A percentile compares a stretch with the other conserved stretches of the same genome.
These are phyloP conservation scores for Parazoanthus atlanticus DNA, from an alignment of 92 coral and sea anemone species.

Conservation along the genomic window DNA sequence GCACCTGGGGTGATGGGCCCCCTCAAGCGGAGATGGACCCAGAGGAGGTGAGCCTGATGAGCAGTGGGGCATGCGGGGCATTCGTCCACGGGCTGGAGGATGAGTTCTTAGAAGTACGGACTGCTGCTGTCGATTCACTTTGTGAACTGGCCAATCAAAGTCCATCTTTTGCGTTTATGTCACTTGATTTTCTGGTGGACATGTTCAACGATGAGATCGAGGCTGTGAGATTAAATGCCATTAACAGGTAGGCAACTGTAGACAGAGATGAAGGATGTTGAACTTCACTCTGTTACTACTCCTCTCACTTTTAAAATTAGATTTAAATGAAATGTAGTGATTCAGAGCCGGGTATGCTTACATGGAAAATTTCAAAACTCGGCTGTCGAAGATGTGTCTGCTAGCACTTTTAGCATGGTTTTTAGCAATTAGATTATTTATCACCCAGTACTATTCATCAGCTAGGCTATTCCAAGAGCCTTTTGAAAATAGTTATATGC, in stretches of 20 bases:
- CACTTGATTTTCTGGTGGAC: slow-evolving; percentile 94
- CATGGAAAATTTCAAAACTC: no score
- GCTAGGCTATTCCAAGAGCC: no score
- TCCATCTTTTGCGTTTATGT: slow-evolving; percentile 81
- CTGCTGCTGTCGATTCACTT: slow-evolving; percentile 96
- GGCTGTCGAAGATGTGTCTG: no score
- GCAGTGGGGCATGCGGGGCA: slow-evolving; percentile 99
- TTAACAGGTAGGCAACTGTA: slow-evolving; percentile 62
- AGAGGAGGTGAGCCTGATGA: slow-evolving; percentile 90
- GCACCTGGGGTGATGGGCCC: slow-evolving; percentile 68
- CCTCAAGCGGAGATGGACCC: slow-evolving; percentile 79
- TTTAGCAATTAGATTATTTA: no score
- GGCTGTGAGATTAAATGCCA: slow-evolving; percentile 92
- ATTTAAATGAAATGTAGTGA: no score
- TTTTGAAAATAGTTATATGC: no score
- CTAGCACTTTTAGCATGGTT: no score
- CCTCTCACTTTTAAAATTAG: no score
- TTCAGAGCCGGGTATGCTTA: no score
- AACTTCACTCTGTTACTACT: no score
- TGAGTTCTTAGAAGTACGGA: slow-evolving; percentile 94
- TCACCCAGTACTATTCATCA: no score
- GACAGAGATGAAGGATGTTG: neutral
- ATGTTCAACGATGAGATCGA: slow-evolving; percentile 99
- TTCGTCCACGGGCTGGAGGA: slow-evolving; percentile 97
- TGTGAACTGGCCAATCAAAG: slow-evolving; percentile 97